These are phyloP conservation scores for Andricus grossulariae DNA, from an alignment of 1,140 invertebrate species.

Conservation along the genomic window DNA sequence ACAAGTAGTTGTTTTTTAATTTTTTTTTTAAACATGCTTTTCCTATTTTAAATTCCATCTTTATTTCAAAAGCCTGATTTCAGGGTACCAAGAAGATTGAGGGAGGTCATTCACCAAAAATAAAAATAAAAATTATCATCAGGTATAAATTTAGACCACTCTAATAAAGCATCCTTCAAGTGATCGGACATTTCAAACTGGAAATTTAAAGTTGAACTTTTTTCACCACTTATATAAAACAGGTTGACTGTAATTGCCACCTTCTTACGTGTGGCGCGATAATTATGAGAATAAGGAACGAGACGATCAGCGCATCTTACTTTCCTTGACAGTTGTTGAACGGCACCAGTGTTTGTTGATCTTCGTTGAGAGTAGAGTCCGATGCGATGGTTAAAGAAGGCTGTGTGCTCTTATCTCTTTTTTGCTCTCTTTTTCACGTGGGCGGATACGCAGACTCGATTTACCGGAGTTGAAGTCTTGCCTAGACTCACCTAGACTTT, in stretches of 20 bases:
- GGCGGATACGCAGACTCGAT: constrained; percentile 13
- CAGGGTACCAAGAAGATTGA: no score
- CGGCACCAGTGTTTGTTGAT: constrained; percentile 50
- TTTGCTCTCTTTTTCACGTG: constrained; percentile 8
- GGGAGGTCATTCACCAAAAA: no score
- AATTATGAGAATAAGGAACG: constrained; percentile 9
- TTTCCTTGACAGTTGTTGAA: constrained; percentile 53
- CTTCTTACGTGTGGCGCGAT: neutral
- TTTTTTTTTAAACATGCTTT: no score
- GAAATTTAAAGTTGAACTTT: neutral
- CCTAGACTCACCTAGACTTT: neutral
- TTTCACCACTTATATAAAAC: neutral
- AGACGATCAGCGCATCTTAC: constrained; percentile 28
- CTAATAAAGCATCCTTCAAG: no score
- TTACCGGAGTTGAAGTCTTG: constrained; percentile 2
- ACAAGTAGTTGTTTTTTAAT: no score
- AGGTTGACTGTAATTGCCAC: constrained; percentile 1
- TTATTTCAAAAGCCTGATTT: no score
- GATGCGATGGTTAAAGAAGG: constrained; percentile 24
- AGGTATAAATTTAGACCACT: no score
- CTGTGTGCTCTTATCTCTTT: neutral
- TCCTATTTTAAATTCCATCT: no score
- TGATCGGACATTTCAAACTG: neutral
- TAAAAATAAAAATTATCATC: no score
- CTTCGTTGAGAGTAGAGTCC: constrained; percentile 41